Evolutionary conservation across 37 sponge, comb jelly and placozoan species (phyloP), one percentile per base, ranked within the genome.

Genomic region (Aplysina aerophoba): DNA sequence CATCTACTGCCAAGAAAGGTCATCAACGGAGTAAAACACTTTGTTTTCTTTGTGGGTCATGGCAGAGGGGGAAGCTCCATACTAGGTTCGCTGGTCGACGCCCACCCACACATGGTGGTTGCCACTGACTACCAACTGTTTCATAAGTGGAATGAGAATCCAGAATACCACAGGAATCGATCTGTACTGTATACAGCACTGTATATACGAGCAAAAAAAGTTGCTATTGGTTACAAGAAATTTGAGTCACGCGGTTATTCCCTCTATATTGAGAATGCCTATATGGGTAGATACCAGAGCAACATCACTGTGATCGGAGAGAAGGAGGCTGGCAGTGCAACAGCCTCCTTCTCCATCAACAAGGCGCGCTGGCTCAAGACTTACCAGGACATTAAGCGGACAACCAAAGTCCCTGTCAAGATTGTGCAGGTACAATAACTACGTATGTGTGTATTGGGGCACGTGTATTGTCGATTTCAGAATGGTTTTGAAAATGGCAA

Each of bases 41-140:
- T 75, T 41, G 20, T 75, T n/a, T 75, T 75, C 54, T 75, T 75
- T 41, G 53, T 75, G 31, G 78, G 78, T 6, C 78, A 75, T 41
- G 78, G 78, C 1, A 15, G 78, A 38, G 78, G 78, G 44, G 78
- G 78, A 38, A 75, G 78, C 53, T 75, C 78, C 78, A 75, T 75
- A 53, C n/a, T 75, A 21, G 78, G 78, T 11, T 75, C 78, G 39
- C 78, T 75, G 24, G 39, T 75, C 24, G 78, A 75, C 40, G 78
- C 78, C 44, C 78, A 75, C 78, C 78, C 78, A 40, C 44, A 75
- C 78, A 75, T 75, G 22, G 78, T 75, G 50, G 78, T 75, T 21
- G 78, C 78, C 22, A 75, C 78, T 1, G 78, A 75, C 54, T 75
- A 75, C 40, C 44, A 40, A 3, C 53, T 75, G 0, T 75, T 75